These are phyloP conservation scores for Corythornis cristatus DNA, from an alignment of 2,113 vertebrate genomes.

Conservation along the genomic window DNA sequence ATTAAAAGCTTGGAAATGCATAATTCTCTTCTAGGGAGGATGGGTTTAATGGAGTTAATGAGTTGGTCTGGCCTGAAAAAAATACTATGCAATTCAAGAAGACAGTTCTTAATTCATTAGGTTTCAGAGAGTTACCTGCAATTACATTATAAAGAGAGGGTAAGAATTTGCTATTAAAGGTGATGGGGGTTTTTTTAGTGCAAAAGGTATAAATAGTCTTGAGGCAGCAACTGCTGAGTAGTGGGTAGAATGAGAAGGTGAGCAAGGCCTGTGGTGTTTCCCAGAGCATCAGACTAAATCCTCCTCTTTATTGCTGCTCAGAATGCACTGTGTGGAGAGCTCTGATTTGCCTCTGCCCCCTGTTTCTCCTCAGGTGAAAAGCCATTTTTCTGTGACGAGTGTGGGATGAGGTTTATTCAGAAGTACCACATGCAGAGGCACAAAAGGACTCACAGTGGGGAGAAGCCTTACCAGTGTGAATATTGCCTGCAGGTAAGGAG, in stretches of 20 bases:
- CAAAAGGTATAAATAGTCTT: not conserved
- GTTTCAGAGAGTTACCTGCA: not conserved
- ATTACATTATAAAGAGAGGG: not conserved
- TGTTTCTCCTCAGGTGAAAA: slow-evolving; percentile 88
- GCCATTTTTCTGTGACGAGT: slow-evolving; percentile 97
- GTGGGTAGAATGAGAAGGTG: not conserved
- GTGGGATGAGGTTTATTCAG: slow-evolving; percentile 99
- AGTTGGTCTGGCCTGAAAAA: not conserved
- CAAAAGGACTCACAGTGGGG: slow-evolving; percentile 98
- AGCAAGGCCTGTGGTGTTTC: not conserved
- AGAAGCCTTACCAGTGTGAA: slow-evolving; percentile 99
- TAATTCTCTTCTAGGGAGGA: not conserved
- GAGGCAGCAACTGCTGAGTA: not conserved
- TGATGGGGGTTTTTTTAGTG: not conserved
- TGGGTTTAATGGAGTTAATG: not conserved
- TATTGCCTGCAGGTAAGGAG: slow-evolving; percentile 87
- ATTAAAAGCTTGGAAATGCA: not conserved
- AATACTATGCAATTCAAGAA: not conserved
- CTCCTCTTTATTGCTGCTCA: not conserved
- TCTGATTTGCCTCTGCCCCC: not conserved
- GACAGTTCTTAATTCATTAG: not conserved
- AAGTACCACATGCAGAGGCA: slow-evolving; percentile 99
- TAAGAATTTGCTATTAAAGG: not conserved
- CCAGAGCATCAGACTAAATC: not conserved
- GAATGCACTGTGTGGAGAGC: slow-evolving; percentile 1